These are phyloP conservation scores for Ctenosaura bakeri DNA, from an alignment of 2,797 vertebrate genomes.

Conservation along the genomic window DNA sequence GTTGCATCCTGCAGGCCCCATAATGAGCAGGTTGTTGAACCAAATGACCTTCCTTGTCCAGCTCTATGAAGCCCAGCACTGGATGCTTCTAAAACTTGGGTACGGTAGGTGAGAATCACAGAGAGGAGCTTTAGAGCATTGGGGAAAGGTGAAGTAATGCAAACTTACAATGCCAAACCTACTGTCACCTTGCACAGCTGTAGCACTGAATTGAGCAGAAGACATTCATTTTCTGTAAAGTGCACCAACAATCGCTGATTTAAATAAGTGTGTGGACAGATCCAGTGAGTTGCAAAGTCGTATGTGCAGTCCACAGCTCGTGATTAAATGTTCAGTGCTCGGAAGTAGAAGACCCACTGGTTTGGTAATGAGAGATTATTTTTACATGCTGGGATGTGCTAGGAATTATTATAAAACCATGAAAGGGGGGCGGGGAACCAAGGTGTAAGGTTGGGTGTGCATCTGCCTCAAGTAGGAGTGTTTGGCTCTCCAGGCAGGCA, in stretches of 20 bases:
- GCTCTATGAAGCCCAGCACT: not conserved
- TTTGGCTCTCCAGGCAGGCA: not conserved
- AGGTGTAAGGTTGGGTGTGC: rapidly evolving
- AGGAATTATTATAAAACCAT: not conserved
- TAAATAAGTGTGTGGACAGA: not conserved
- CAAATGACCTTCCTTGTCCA: not conserved
- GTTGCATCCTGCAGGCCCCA: not conserved
- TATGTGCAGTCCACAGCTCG: not conserved
- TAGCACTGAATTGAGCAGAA: not conserved
- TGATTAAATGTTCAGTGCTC: not conserved
- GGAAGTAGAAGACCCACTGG: not conserved
- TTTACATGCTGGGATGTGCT: not conserved
- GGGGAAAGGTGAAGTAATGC: not conserved
- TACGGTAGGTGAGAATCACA: not conserved
- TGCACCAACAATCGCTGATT: not conserved
- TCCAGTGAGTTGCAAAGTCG: not conserved
- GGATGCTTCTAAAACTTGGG: not conserved
- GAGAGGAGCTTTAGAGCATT: not conserved
- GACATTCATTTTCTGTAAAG: not conserved
- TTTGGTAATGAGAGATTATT: conserved; percentile 1
- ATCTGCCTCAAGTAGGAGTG: conserved; percentile 1
- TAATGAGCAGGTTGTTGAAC: not conserved
- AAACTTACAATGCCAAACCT: not conserved
- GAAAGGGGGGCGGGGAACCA: not conserved
- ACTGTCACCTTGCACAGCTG: no score